Conservation (phyloP, 1,140 invertebrate genomes). For the Diabrotica virgifera region DNA sequence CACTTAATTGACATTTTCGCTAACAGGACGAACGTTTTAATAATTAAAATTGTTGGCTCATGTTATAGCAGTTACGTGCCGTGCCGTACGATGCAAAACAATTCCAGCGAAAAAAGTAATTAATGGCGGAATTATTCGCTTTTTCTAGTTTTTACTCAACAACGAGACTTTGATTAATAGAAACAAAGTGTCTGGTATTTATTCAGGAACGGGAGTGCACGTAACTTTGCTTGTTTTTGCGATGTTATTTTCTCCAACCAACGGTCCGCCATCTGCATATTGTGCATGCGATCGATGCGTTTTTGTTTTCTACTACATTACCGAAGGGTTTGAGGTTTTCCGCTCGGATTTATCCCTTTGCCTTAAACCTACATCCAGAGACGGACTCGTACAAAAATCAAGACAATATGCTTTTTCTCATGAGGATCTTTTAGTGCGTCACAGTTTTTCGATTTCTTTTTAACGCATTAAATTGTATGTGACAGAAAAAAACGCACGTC, state of each 20-base stretch:
- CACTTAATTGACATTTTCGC: no score
- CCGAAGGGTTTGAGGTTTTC: not conserved
- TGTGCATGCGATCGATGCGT: not conserved
- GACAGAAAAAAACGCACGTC: no score
- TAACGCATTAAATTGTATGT: no score
- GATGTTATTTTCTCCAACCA: not conserved
- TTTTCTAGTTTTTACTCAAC: not conserved
- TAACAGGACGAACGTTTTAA: not conserved
- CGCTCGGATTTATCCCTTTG: not conserved
- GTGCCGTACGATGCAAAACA: not conserved
- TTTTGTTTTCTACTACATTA: not conserved
- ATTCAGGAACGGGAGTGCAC: not conserved
- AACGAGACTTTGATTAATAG: not conserved
- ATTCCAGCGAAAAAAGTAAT: slow-evolving; percentile 3
- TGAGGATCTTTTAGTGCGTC: no score
- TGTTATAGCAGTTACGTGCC: not conserved
- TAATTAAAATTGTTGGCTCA: not conserved
- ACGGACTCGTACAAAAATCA: not conserved
- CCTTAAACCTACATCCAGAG: not conserved
- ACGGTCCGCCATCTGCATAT: not conserved
- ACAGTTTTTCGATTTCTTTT: no score
- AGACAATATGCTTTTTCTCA: no score
- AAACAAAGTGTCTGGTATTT: slow-evolving; percentile 2
- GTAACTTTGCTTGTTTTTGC: not conserved
- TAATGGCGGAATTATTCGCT: not conserved